These are phyloP conservation scores for Peromyscus eremicus DNA, from an alignment of 2,797 vertebrate species.

Conservation along the genomic window DNA sequence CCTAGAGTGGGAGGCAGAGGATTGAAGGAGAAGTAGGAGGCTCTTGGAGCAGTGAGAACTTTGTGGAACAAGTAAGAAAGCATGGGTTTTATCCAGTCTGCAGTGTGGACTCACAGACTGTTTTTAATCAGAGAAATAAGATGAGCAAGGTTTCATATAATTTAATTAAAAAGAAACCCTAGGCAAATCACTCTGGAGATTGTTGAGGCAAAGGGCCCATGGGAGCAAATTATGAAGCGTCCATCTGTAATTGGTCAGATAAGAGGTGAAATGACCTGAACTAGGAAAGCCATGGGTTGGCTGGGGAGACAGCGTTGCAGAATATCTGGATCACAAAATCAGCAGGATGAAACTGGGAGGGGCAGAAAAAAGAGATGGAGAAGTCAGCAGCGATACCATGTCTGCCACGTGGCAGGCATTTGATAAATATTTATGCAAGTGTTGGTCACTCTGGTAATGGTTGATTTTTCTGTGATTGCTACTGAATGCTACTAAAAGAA, in stretches of 20 bases:
- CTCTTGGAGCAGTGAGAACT: not conserved
- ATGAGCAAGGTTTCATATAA: not conserved
- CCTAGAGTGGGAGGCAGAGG: not conserved
- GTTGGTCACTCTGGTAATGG: not conserved
- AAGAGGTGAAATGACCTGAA: not conserved
- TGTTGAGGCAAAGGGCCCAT: not conserved
- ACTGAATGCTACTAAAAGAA: not conserved
- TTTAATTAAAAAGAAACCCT: not conserved
- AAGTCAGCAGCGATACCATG: not conserved
- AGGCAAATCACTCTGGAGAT: slow-evolving; percentile 31
- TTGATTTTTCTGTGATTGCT: not conserved
- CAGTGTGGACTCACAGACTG: not conserved
- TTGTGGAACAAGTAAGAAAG: not conserved
- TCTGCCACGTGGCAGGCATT: not conserved
- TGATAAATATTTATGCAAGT: slow-evolving; percentile 26
- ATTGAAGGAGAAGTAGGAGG: not conserved
- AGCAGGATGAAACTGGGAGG: not conserved
- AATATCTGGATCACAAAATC: not conserved
- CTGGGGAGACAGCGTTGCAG: not conserved
- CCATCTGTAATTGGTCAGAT: not conserved
- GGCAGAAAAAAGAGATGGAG: not conserved
- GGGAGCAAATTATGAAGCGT: not conserved
- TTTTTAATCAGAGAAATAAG: slow-evolving; percentile 29
- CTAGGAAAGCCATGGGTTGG: not conserved
- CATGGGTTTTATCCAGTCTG: not conserved